Percentiles rank a stretch among this genome's conserved stretches.
These are phyloP conservation scores for Psittacula cyanocephala DNA, from an alignment of 2,113 vertebrate genomes.

Conservation along the genomic window DNA sequence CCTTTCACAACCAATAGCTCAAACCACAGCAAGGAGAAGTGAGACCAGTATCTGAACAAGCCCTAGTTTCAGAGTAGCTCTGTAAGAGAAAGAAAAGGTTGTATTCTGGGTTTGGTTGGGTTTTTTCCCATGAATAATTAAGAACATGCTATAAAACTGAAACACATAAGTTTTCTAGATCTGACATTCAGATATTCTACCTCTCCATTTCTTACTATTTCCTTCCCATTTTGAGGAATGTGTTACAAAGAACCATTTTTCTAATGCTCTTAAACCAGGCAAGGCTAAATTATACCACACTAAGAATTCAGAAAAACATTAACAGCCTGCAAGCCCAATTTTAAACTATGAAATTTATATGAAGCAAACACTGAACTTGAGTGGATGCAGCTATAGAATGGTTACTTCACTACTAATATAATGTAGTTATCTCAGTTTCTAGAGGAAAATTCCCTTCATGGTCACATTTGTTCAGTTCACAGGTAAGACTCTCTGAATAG, in stretches of 20 bases:
- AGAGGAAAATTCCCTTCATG: neutral
- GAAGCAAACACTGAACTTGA: neutral
- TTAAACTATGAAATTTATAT: rapidly evolving
- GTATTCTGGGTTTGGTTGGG: neutral
- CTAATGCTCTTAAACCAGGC: neutral
- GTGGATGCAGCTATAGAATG: neutral
- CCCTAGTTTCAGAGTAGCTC: neutral
- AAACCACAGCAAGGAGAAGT: neutral
- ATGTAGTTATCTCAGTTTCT: neutral
- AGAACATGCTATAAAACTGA: neutral
- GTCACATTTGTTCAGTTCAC: neutral
- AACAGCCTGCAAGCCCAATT: neutral
- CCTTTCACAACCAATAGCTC: neutral
- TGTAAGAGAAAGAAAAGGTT: neutral
- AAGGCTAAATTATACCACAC: neutral
- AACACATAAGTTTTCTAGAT: neutral
- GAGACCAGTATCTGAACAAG: neutral
- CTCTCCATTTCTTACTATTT: neutral
- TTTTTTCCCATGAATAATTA: rapidly evolving
- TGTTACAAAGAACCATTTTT: neutral
- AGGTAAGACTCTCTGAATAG: neutral
- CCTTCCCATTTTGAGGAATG: neutral
- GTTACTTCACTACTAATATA: neutral
- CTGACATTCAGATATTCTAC: neutral
- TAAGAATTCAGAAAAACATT: neutral